phyloP scores from a whole-genome alignment of 2,888 invertebrate genomes.

The Pristionchus japonicus region DNA sequence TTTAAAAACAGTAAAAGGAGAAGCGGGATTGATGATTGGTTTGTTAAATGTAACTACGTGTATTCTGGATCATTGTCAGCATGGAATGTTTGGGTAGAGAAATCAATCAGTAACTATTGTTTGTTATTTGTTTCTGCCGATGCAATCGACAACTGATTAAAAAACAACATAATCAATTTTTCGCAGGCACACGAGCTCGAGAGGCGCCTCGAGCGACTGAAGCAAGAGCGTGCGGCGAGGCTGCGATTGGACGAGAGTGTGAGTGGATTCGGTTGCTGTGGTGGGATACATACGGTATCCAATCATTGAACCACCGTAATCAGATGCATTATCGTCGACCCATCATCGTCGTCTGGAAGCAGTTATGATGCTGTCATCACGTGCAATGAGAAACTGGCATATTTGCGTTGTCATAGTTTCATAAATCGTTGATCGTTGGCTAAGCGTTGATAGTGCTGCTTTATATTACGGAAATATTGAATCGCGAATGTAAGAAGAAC shows the following conservation, averaged over 20 bases:
- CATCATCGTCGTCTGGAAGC: too few relatives aligned
- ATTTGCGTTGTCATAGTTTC: too few relatives aligned
- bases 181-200: not conserved
- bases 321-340: not conserved
- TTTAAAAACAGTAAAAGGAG: not conserved
- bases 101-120: too few relatives aligned
- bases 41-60: not conserved
- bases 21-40: not conserved
- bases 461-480: too few relatives aligned
- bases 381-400: too few relatives aligned
- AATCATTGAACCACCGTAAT: not conserved
- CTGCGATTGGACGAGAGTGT: not conserved
- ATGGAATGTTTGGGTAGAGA: not conserved
- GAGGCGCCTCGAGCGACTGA: not conserved
- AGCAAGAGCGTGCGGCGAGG: not conserved
- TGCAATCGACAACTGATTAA: not conserved
- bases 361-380: not conserved
- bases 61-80: too few relatives aligned
- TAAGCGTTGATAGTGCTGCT: too few relatives aligned
- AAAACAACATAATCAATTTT: not conserved
- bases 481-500: too few relatives aligned
- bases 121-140: too few relatives aligned
- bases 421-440: too few relatives aligned
- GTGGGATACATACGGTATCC: not conserved
- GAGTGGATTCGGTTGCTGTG: not conserved